Conservation (phyloP, 2,113 vertebrate species). For the Pterocles gutturalis region DNA sequence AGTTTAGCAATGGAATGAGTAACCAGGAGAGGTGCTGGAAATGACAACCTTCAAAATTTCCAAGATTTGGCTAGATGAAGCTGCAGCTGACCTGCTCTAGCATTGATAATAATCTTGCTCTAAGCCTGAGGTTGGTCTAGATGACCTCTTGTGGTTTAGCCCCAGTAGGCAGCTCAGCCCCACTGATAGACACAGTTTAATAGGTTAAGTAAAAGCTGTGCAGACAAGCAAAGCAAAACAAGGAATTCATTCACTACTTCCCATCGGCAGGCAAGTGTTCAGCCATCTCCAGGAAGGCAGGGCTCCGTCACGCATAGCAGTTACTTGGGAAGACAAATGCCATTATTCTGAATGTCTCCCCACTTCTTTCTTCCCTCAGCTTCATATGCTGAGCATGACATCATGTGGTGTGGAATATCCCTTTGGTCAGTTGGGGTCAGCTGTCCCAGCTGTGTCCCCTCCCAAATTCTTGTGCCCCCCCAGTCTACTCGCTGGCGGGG, state of each 20-base stretch:
- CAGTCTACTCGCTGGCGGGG: background rate
- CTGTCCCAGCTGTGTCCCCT: background rate
- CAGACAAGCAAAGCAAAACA: background rate
- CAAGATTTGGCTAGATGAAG: background rate
- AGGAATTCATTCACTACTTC: background rate
- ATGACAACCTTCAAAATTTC: background rate
- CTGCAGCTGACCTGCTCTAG: background rate
- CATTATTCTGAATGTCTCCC: accelerated
- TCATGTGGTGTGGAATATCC: background rate
- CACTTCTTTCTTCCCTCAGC: background rate
- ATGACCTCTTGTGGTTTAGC: background rate
- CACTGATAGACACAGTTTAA: background rate
- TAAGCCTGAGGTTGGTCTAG: background rate
- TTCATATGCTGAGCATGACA: background rate
- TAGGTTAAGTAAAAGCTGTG: background rate
- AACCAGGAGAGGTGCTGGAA: background rate
- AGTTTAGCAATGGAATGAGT: background rate
- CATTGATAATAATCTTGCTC: background rate
- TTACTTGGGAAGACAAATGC: background rate
- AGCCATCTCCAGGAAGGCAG: background rate
- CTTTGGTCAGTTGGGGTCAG: background rate
- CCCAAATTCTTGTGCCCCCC: background rate
- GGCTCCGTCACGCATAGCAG: accelerated
- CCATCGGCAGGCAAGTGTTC: background rate
- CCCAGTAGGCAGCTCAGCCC: background rate